Percentiles rank a stretch among this genome's conserved stretches.
phyloP scores from a whole-genome alignment of 2,888 invertebrate species.

The Thalpophila matura region DNA sequence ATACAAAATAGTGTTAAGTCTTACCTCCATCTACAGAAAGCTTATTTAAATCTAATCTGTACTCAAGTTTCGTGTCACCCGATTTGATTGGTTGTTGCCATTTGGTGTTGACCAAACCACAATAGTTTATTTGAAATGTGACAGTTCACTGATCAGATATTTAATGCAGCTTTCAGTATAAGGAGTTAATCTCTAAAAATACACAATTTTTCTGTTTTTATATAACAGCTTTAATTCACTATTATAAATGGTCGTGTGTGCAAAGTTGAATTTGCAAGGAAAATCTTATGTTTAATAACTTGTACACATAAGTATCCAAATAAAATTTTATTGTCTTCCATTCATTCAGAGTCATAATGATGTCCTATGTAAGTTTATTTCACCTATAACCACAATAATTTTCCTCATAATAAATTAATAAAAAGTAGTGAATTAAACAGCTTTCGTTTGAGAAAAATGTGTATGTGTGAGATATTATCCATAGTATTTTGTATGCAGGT shows the following conservation, averaged over 20 bases:
- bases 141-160: too few species aligned
- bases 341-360: background rate
- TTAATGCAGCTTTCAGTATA: too few species aligned
- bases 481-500: constrained; percentile 53
- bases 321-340: background rate
- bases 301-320: background rate
- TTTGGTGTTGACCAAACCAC: too few species aligned
- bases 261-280: background rate
- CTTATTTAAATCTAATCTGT: too few species aligned
- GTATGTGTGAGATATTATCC: constrained; percentile 36
- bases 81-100: too few species aligned
- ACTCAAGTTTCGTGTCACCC: too few species aligned
- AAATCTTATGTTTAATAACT: background rate
- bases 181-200: background rate
- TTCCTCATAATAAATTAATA: background rate
- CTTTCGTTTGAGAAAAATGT: constrained; percentile 3
- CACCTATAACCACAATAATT: background rate
- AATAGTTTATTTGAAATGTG: too few species aligned
- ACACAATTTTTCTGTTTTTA: background rate
- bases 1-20: too few species aligned
- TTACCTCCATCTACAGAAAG: too few species aligned
- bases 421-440: constrained; percentile 4
- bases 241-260: background rate
- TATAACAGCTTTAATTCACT: background rate
- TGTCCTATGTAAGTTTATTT: background rate